Percentiles rank a stretch among this genome's conserved stretches.
Evolutionary conservation across 2,888 invertebrate species (phyloP).

Genomic region (Callinectes sapidus): DNA sequence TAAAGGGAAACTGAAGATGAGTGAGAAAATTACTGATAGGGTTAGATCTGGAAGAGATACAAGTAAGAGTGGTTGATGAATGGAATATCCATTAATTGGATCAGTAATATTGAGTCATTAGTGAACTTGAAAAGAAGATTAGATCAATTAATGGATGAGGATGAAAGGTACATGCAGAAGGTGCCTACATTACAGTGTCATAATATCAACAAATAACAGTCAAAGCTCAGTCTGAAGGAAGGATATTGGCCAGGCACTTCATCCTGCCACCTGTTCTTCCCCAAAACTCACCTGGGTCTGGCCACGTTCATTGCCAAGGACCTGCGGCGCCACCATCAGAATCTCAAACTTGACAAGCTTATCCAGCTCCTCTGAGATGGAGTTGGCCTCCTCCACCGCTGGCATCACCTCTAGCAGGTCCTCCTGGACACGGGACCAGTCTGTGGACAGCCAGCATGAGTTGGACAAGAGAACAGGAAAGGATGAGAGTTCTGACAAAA

Average conservation of each 20-base stretch:
- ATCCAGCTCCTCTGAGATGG: constrained; percentile 79
- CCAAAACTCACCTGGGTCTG: constrained; percentile 77
- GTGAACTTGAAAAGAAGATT: too few relatives aligned
- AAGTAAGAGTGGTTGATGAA: too few relatives aligned
- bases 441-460: constrained; percentile 73
- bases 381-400: constrained; percentile 79
- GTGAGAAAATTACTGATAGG: neutral
- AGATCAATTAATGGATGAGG: too few relatives aligned
- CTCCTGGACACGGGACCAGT: constrained; percentile 77
- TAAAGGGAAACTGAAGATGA: neutral
- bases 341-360: constrained; percentile 79
- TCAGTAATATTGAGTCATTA: too few relatives aligned
- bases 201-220: too few relatives aligned
- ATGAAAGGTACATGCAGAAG: too few relatives aligned
- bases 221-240: too few relatives aligned
- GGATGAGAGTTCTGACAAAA: neutral
- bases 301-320: constrained; percentile 76
- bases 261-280: neutral
- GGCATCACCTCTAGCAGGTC: constrained; percentile 79
- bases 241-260: too few relatives aligned
- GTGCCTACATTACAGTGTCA: too few relatives aligned
- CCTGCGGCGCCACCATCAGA: constrained; percentile 78
- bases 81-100: too few relatives aligned
- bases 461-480: neutral
- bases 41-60: too few relatives aligned